Evolutionary conservation across 2,888 invertebrate species (phyloP), one percentile per base, ranked within the genome.

Genomic region (Drosophila trichaetosa): DNA sequence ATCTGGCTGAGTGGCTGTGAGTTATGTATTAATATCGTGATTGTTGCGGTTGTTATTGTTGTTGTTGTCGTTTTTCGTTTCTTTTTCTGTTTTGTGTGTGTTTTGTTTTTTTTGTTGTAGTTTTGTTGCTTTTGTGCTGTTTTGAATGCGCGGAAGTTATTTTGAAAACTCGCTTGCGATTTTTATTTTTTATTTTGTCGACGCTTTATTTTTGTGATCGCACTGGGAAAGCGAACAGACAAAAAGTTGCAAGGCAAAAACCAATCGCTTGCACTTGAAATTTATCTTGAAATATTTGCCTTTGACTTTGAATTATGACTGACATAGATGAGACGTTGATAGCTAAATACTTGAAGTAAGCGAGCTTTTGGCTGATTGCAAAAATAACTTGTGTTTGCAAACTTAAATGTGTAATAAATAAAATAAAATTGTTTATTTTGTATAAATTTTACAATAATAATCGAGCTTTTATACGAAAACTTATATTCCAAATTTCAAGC

Each of bases 131-230:
- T 40, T 66, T 63, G 48, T 71, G 54, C 60, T 69, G 42, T 70
- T 58, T 69, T 76, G 46, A 61, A 73, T 73, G 73, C 57, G 56
- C 83, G 86, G 88, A 83, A 88, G 83, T 80, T 83, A 71, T 80
- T 78, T 67, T 64, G 10, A 79, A 71, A 69, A 67, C 69, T 75
- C 56, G 79, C 78, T 80, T 82, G 65, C 58, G 54, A 49, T 49
- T 65, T 34, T 64, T 34, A n/a, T 13, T 59, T 57, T 31, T 68
- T 46, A 4, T 46, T 24, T 36, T 36, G 18, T 69, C 36, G 52
- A 40, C n/a, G 60, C 38, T 46, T 59, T 21, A 27, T 40, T 58
- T 58, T 34, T 61, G 59, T 53, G 40, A 69, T 73, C 56, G 51
- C 53, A 70, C 42, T 56, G 29, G 36, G 24, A 53, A 29, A 57